These are phyloP conservation scores for Acanthopleura granulata DNA, from an alignment of 2,888 invertebrate species.

Conservation along the genomic window DNA sequence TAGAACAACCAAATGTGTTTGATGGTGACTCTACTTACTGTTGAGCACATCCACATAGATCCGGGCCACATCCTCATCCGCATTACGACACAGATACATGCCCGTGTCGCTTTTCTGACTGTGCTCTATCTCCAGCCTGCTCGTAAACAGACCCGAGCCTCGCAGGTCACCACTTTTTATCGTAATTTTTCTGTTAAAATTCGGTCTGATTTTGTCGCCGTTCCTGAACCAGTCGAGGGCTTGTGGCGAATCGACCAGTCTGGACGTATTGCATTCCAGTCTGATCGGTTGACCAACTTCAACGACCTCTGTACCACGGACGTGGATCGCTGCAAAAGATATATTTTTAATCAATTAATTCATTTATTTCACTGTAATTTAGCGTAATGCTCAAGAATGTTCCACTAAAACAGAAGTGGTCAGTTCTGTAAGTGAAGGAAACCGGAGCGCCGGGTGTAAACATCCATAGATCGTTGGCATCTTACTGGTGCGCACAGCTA, in stretches of 20 bases:
- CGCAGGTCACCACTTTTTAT: conserved; percentile 48
- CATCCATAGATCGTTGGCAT: too few relatives aligned
- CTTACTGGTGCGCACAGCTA: too few relatives aligned
- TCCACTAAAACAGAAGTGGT: too few relatives aligned
- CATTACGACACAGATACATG: conserved; percentile 51
- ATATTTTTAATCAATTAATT: neutral
- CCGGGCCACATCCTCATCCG: conserved; percentile 44
- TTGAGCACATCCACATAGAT: conserved; percentile 52
- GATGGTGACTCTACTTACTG: conserved; percentile 35
- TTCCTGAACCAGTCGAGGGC: conserved; percentile 55
- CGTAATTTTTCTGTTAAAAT: conserved; percentile 42
- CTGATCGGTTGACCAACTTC: conserved; percentile 48
- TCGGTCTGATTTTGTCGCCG: conserved; percentile 46
- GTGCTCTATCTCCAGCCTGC: conserved; percentile 47
- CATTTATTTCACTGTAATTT: neutral
- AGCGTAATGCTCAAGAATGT: too few relatives aligned
- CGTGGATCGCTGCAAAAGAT: conserved; percentile 39
- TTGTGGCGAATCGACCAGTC: conserved; percentile 46
- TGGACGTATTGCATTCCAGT: conserved; percentile 54
- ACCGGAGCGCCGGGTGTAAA: too few relatives aligned
- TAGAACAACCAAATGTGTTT: too few relatives aligned
- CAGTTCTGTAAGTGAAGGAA: too few relatives aligned
- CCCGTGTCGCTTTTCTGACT: conserved; percentile 53
- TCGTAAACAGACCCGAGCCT: conserved; percentile 47
- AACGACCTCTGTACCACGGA: conserved; percentile 50